Evolutionary conservation across 2,797 vertebrate species (phyloP).

Genomic region (Falco berigora): DNA sequence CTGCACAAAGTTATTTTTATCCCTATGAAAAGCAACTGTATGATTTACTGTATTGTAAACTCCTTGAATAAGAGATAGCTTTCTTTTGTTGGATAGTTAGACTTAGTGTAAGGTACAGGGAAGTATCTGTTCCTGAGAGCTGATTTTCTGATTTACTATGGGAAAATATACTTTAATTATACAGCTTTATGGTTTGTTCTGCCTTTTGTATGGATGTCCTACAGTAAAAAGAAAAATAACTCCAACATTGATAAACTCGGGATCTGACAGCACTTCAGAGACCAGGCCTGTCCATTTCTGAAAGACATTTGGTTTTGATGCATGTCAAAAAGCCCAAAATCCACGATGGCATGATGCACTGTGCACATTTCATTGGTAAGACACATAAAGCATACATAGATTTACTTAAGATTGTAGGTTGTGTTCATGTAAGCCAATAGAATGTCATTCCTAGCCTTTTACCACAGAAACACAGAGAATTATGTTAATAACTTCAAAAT

Average conservation of each 20-base stretch:
- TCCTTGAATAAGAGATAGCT: not conserved
- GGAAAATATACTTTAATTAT: not conserved
- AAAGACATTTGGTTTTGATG: not conserved
- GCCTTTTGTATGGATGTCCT: not conserved
- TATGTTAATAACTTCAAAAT: not conserved
- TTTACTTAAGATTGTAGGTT: not conserved
- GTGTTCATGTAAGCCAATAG: not conserved
- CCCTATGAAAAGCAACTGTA: not conserved
- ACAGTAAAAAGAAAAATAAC: not conserved
- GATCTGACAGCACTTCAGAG: not conserved
- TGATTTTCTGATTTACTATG: not conserved
- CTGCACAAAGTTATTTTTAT: not conserved
- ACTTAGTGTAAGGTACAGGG: not conserved
- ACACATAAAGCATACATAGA: not conserved
- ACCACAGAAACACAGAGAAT: not conserved
- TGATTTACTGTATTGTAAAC: not conserved
- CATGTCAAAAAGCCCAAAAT: not conserved
- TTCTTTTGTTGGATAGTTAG: not conserved
- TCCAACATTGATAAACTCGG: not conserved
- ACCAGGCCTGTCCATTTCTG: not conserved
- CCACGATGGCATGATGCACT: not conserved
- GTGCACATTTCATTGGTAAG: not conserved
- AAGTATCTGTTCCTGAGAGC: not conserved
- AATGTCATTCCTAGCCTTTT: not conserved
- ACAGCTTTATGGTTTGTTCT: not conserved